A percentile compares a stretch with the other conserved stretches of the same genome.
Evolutionary conservation across 2,113 vertebrate species (phyloP).

Genomic region (Elephantulus edwardii): DNA sequence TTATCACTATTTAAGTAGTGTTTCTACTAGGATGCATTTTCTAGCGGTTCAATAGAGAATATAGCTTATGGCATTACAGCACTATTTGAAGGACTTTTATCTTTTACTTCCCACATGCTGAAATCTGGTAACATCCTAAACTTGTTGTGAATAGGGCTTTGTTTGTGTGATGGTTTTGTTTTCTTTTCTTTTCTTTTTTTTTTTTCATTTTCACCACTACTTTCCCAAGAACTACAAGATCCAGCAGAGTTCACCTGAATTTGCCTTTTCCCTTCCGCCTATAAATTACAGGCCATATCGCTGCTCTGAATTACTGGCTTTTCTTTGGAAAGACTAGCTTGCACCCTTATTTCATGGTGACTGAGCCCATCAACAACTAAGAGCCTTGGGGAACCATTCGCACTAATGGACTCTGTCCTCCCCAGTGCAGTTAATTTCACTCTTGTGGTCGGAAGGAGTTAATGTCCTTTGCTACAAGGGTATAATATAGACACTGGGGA

Average conservation of each 20-base stretch:
- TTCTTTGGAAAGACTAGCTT: slow-evolving; percentile 22
- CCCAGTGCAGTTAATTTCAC: slow-evolving; percentile 46
- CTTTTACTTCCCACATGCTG: not conserved
- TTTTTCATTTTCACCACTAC: not conserved
- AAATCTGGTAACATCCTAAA: not conserved
- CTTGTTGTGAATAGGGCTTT: not conserved
- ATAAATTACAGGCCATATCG: not conserved
- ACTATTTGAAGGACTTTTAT: not conserved
- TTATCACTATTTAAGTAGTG: slow-evolving; percentile 1
- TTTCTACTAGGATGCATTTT: not conserved
- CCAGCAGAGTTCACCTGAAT: slow-evolving; percentile 1
- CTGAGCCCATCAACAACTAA: slow-evolving; percentile 18
- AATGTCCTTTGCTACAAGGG: slow-evolving; percentile 4
- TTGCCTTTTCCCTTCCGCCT: slow-evolving; percentile 23
- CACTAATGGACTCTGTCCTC: slow-evolving; percentile 22
- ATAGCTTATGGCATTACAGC: not conserved
- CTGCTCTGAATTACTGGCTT: not conserved
- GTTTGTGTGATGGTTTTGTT: no score
- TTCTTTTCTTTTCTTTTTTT: no score
- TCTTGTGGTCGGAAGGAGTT: slow-evolving; percentile 48
- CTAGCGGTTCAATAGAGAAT: not conserved
- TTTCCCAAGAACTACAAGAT: slow-evolving; percentile 3
- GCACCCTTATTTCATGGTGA: slow-evolving; percentile 36
- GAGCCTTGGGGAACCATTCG: slow-evolving; percentile 2
- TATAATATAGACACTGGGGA: not conserved